Evolutionary conservation across 2,797 vertebrate species (phyloP), one percentile per base, ranked within the genome.

Genomic region (Semotilus atromaculatus): DNA sequence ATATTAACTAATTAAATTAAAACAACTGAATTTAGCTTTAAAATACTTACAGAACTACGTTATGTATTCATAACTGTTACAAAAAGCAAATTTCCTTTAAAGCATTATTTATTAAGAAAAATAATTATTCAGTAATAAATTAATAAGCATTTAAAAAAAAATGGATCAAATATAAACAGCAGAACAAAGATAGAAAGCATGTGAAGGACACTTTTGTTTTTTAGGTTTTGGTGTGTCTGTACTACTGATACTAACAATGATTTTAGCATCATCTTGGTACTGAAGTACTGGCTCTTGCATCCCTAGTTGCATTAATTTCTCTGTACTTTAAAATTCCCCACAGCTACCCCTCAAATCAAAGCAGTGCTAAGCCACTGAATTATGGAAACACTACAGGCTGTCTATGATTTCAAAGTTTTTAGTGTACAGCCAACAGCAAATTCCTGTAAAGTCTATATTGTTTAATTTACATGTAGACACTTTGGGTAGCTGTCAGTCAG

Each of bases 401-500:
- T 90, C 68, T 74, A 76, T 90, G 81, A 92, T 90, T 92, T 87
- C 51, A 72, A 81, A 88, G 90, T 87, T 64, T 29, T 64, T 7
- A 31, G 26, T 64, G 60, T 64, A 29, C 13, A 29, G 60, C 26
- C 14, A 64, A 31, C 1, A 84, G 79, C 86, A 83, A 86, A 53
- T 43, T 76, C 40, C 85, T 55, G 40, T 58, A 75, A 89, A 92
- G 89, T 92, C 89, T 90, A 29, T 89, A 88, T 89, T 88, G 82
- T 77, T 13, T 82, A 66, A 18, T 4, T 71, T 83, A 88, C 86
- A 79, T 8, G 78, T 89, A 88, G 84, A 87, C 89, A 73, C 86
- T 84, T 51, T 83, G 40, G 48, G 83, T 83, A 14, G 73, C 86
- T 89, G 90, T 91, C 92, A 88, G 84, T 92, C 90, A 88, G 73